These are phyloP conservation scores for Neoitamus cyanurus DNA, from an alignment of 2,888 invertebrate genomes.

Conservation along the genomic window DNA sequence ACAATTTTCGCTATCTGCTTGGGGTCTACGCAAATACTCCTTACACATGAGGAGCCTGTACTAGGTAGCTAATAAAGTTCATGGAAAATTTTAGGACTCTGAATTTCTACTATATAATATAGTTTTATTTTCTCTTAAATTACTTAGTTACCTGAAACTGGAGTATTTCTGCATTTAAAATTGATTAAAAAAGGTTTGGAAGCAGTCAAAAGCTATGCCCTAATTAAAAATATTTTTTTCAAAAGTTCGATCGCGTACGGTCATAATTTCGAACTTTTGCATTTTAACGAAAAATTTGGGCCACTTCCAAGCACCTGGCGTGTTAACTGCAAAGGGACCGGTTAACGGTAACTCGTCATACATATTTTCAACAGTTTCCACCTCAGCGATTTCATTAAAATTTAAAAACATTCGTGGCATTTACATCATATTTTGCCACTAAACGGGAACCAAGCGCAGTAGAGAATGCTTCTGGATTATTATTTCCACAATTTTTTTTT, in stretches of 20 bases:
- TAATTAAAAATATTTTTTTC: too few species aligned
- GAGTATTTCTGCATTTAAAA: too few species aligned
- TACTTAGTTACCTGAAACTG: too few species aligned
- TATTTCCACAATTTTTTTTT: background rate
- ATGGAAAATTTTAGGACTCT: too few species aligned
- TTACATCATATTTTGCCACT: background rate
- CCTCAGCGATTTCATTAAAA: background rate
- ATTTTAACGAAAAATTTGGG: background rate
- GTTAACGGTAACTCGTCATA: background rate
- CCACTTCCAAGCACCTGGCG: background rate
- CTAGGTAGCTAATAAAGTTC: too few species aligned
- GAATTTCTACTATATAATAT: too few species aligned
- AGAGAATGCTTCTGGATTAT: background rate
- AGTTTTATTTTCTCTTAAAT: too few species aligned
- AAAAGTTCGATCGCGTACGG: background rate
- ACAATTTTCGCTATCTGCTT: too few species aligned
- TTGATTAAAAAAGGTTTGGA: too few species aligned
- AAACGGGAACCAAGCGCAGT: background rate
- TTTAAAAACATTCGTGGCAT: background rate
- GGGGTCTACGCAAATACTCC: too few species aligned
- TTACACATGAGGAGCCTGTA: too few species aligned
- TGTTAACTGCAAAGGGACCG: background rate
- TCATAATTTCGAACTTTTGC: background rate
- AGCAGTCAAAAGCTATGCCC: background rate
- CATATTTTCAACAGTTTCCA: background rate